Conservation (phyloP, 1,140 invertebrate species). For the Drosophila takahashii region DNA sequence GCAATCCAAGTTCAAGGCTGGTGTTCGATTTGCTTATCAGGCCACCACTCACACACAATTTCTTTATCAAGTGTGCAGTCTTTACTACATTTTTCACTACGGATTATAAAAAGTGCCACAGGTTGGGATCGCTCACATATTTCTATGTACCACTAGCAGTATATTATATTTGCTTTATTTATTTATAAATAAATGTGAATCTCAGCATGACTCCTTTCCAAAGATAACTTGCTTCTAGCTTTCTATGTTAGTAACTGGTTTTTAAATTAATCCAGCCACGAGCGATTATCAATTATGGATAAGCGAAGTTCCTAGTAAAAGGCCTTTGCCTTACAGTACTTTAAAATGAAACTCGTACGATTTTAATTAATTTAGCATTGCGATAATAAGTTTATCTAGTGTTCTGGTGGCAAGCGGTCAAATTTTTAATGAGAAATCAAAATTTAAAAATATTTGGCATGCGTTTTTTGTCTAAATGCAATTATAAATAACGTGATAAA, state of each 20-base stretch:
- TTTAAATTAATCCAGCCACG: not conserved
- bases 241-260: conserved; percentile 3
- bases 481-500: conserved; percentile 22
- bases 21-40: conserved; percentile 34
- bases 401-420: conserved; percentile 15
- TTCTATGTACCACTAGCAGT: too few species aligned
- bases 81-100: conserved; percentile 5
- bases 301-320: not conserved
- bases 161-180: not conserved
- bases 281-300: not conserved
- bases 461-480: conserved; percentile 13
- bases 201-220: conserved; percentile 1
- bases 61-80: conserved; percentile 32
- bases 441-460: conserved; percentile 20
- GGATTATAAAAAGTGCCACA: conserved; percentile 16
- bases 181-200: conserved; percentile 1
- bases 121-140: not conserved
- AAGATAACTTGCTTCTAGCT: conserved; percentile 2
- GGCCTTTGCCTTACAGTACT: not conserved
- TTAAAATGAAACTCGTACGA: not conserved
- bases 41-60: not conserved
- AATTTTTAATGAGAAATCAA: conserved; percentile 26
- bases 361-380: conserved; percentile 33
- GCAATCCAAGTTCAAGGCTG: conserved; percentile 40
- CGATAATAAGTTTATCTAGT: conserved; percentile 31